Base-by-base conservation (phyloP, 2,888 invertebrate genomes). In the Patella ulyssiponensis region DNA sequence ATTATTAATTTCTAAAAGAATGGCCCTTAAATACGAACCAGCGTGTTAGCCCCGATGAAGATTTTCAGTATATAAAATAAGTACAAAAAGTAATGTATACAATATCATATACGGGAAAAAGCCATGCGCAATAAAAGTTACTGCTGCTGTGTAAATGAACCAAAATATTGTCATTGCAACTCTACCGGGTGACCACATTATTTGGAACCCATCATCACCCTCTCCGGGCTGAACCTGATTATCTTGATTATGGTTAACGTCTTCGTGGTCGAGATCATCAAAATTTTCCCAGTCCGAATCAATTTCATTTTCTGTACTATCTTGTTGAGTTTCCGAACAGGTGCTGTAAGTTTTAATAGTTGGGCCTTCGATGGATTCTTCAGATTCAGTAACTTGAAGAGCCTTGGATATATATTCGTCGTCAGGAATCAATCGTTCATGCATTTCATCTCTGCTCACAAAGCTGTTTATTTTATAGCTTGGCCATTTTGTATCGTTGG, bases 101-200 rank as follows among this genome's bases (percentile, higher is more conserved):
- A 85, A 74, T 52, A 83, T 69, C 82, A 85, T 79, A 54, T 83
- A 85, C 1, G 85, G 83, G 69, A 85, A 78, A 69, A 83, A 83
- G 12, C 83, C 78, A 76, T 83, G 81, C 33, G 83, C 83, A 20
- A 83, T 76, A 15, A 83, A 76, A 71, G 84, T 79, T 1, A 84
- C 81, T 17, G 81, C 79, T 69, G 84, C 69, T 0, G 83, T 83
- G 73, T 85, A 85, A 64, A 83, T 80, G 70, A 81, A 81, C 85
- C 85, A 85, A 27, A 85, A 78, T 14, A 83, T 23, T 74, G 83
- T 82, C 78, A 82, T 76, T 51, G 79, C n/a, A 54, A 80, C 74
- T 7, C 79, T 44, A 4, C 73, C 76, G 15, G 79, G 76, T 14
- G 71, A 76, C 76, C 76, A 76, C 15, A 64, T 11, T 23, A 20